These are phyloP conservation scores for Scalopus aquaticus DNA, from an alignment of 2,113 vertebrate genomes.

Conservation along the genomic window DNA sequence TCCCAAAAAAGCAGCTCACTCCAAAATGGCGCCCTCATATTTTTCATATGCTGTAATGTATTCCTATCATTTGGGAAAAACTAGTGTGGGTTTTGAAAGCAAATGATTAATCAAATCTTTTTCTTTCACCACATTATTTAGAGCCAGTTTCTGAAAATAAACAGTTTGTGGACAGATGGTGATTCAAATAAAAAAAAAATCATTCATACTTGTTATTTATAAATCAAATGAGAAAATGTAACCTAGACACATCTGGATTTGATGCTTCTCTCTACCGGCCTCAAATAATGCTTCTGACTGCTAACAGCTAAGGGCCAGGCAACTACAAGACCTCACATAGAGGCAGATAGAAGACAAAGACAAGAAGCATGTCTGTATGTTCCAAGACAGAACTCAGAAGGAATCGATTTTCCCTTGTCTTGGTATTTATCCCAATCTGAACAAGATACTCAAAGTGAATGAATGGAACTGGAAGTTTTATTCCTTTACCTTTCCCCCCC, in stretches of 20 bases:
- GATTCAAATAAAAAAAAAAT: slow-evolving; percentile 2
- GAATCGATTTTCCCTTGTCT: not conserved
- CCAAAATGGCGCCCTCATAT: not conserved
- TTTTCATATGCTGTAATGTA: not conserved
- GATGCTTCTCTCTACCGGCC: not conserved
- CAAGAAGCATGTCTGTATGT: not conserved
- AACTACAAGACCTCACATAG: fast-evolving
- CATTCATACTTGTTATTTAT: not conserved
- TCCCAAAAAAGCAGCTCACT: not conserved
- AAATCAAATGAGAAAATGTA: not conserved
- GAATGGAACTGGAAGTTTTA: not conserved
- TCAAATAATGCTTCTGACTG: not conserved
- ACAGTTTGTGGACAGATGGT: slow-evolving; percentile 43
- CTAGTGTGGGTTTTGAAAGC: not conserved
- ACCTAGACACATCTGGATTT: not conserved
- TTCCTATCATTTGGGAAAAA: slow-evolving; percentile 13
- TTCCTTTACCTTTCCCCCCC: not conserved
- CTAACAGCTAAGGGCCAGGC: not conserved
- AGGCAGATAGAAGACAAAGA: not conserved
- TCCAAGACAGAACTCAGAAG: not conserved
- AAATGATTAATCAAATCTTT: slow-evolving; percentile 40
- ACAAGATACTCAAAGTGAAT: not conserved
- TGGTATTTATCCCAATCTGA: not conserved
- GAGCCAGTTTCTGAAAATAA: slow-evolving; percentile 53
- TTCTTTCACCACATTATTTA: not conserved